Evolutionary conservation across 1,140 invertebrate genomes (phyloP).

Genomic region (Papilio polytes): DNA sequence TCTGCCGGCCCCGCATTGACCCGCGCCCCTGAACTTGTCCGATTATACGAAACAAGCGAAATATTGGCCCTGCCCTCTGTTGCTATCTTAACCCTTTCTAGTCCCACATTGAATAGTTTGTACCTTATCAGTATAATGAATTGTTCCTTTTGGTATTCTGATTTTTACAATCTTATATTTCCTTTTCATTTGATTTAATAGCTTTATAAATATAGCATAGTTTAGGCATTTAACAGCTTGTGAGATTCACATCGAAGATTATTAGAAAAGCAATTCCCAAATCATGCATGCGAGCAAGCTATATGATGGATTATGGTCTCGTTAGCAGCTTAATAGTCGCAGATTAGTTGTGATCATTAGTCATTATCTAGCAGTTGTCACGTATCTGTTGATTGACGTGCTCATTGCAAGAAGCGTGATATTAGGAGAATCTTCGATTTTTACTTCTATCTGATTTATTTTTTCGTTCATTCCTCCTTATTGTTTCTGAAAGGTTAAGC

Average conservation of each 20-base stretch:
- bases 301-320: slow-evolving; percentile 1
- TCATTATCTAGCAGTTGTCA: slow-evolving; percentile 1
- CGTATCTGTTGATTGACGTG: not conserved
- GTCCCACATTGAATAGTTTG: not conserved
- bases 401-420: not conserved
- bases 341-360: not conserved
- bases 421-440: not conserved
- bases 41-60: slow-evolving; percentile 37
- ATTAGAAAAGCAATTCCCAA: not conserved
- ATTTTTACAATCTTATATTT: not conserved
- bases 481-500: too few species aligned
- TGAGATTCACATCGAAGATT: not conserved
- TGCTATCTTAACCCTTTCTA: not conserved
- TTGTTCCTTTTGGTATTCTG: not conserved
- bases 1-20: slow-evolving; percentile 48
- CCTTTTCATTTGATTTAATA: not conserved
- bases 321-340: not conserved
- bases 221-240: not conserved
- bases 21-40: slow-evolving; percentile 55
- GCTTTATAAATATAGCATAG: not conserved
- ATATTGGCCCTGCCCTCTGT: slow-evolving; percentile 25
- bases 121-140: not conserved
- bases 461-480: not conserved
- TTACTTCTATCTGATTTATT: not conserved
- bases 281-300: not conserved